A percentile compares a stretch with the other conserved stretches of the same genome.
These are phyloP conservation scores for Thunnus thynnus DNA, from an alignment of 2,113 vertebrate species.

Conservation along the genomic window DNA sequence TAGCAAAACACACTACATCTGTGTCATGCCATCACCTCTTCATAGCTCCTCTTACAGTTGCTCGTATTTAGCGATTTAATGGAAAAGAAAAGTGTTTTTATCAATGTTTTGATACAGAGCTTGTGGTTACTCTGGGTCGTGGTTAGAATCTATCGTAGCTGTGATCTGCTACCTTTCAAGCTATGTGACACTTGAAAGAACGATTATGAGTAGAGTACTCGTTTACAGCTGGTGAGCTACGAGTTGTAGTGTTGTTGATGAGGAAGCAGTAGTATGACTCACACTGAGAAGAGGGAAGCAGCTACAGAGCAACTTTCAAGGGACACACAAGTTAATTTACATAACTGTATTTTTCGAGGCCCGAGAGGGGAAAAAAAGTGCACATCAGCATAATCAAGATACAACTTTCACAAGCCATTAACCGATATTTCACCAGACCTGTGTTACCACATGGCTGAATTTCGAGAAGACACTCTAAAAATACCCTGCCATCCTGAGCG, in stretches of 20 bases:
- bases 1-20: too few relatives aligned
- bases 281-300: constrained; percentile 70
- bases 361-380: constrained; percentile 8
- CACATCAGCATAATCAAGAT: constrained; percentile 71
- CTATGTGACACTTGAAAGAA: background rate
- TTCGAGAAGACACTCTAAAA: constrained; percentile 70
- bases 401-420: constrained; percentile 79
- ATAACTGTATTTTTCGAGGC: constrained; percentile 62
- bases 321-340: constrained; percentile 59
- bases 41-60: too few relatives aligned
- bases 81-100: too few relatives aligned
- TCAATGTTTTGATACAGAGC: too few relatives aligned
- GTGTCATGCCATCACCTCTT: too few relatives aligned
- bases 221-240: constrained; percentile 1
- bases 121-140: too few relatives aligned
- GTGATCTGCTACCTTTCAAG: background rate
- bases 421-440: constrained; percentile 69
- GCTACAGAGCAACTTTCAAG: constrained; percentile 69
- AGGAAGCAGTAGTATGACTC: constrained; percentile 75
- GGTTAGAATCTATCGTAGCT: too few relatives aligned
- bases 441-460: constrained; percentile 71
- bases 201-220: background rate
- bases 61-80: too few relatives aligned
- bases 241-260: constrained; percentile 55
- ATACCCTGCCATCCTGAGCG: constrained; percentile 30